A percentile compares a stretch with the other conserved stretches of the same genome.
Conservation (phyloP, 2,888 invertebrate genomes). For the Acleris literana region DNA sequence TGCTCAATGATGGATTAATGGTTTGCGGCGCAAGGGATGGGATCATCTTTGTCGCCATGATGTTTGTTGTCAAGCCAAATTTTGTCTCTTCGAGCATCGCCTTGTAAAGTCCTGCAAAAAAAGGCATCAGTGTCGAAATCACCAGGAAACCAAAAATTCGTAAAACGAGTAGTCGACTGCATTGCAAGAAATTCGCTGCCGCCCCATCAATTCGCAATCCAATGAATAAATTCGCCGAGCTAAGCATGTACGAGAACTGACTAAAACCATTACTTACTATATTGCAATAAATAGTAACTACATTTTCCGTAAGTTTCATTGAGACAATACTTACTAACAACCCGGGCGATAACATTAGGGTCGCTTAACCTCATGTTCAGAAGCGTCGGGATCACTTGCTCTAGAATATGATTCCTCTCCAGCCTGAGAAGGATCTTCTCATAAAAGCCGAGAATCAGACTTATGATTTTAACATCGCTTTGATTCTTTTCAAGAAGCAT, state of each 20-base stretch:
- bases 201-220: slow-evolving; percentile 5
- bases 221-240: slow-evolving; percentile 23
- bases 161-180: not conserved
- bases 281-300: not conserved
- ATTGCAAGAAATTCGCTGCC: slow-evolving; percentile 14
- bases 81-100: slow-evolving; percentile 95
- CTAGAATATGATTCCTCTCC: slow-evolving; percentile 93
- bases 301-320: too few relatives aligned
- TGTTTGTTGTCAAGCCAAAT: slow-evolving; percentile 93
- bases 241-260: not conserved
- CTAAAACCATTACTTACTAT: not conserved
- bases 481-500: slow-evolving; percentile 90
- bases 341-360: slow-evolving; percentile 93
- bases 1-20: slow-evolving; percentile 87
- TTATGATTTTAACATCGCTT: slow-evolving; percentile 90
- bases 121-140: slow-evolving; percentile 35
- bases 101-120: slow-evolving; percentile 92
- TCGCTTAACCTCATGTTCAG: slow-evolving; percentile 93
- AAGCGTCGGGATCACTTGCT: slow-evolving; percentile 94
- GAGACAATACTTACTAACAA: slow-evolving; percentile 92
- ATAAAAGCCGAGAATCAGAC: slow-evolving; percentile 90
- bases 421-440: slow-evolving; percentile 92
- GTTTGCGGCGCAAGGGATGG: slow-evolving; percentile 96
- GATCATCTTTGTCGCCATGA: slow-evolving; percentile 97
- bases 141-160: not conserved